These are phyloP conservation scores for Watersipora subatra DNA, from an alignment of 1,140 invertebrate species.

Conservation along the genomic window DNA sequence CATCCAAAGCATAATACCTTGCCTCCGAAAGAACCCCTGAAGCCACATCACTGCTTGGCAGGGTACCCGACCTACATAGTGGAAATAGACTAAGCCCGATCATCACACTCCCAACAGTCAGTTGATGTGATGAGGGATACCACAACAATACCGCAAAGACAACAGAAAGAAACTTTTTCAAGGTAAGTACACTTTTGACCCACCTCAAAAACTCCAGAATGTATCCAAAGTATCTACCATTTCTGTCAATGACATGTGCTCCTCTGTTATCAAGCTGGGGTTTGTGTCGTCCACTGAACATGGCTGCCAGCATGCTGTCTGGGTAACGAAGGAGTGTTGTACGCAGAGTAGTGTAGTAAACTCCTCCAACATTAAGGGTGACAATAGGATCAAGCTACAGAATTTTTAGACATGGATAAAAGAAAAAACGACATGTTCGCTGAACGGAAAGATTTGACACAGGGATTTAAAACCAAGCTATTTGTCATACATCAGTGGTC, in stretches of 20 bases:
- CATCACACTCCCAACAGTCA: too few relatives aligned
- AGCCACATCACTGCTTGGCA: slow-evolving; percentile 23
- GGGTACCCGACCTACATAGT: slow-evolving; percentile 22
- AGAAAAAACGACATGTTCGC: too few relatives aligned
- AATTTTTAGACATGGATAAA: too few relatives aligned
- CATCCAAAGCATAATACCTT: slow-evolving; percentile 27
- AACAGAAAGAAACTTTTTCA: too few relatives aligned
- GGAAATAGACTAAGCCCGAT: too few relatives aligned
- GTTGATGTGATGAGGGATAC: too few relatives aligned
- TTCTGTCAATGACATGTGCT: slow-evolving; percentile 30
- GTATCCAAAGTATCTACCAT: slow-evolving; percentile 32
- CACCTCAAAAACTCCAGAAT: slow-evolving; percentile 17
- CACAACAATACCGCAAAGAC: too few relatives aligned
- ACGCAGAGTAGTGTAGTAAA: slow-evolving; percentile 28
- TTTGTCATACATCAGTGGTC: too few relatives aligned
- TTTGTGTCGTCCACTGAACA: slow-evolving; percentile 35
- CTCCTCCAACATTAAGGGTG: slow-evolving; percentile 33
- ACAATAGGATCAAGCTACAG: slow-evolving; percentile 23
- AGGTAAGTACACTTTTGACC: too few relatives aligned
- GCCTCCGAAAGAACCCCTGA: slow-evolving; percentile 23
- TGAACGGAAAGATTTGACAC: too few relatives aligned
- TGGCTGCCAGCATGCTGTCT: slow-evolving; percentile 36
- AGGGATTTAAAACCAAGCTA: too few relatives aligned
- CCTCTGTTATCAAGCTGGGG: slow-evolving; percentile 26
- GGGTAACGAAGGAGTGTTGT: slow-evolving; percentile 30